Evolutionary conservation across 2,113 vertebrate species (phyloP).

Genomic region (Pontoporia blainvillei): DNA sequence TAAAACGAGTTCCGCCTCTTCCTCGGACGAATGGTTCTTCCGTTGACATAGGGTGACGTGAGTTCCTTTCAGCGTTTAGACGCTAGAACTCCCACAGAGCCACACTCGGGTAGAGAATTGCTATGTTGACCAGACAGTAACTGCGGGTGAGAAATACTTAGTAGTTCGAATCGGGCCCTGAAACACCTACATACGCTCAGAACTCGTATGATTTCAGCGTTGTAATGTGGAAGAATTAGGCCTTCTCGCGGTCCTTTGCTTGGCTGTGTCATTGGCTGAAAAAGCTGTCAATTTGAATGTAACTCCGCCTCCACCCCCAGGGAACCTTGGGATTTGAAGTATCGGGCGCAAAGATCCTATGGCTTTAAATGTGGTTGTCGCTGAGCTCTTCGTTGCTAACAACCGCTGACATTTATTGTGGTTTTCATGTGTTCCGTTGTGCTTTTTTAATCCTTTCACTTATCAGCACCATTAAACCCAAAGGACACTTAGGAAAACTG

Average conservation of each 20-base stretch:
- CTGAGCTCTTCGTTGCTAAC: not conserved
- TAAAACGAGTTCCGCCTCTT: not conserved
- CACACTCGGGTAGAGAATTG: not conserved
- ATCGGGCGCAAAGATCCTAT: rapidly evolving
- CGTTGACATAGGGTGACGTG: rapidly evolving
- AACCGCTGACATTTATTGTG: not conserved
- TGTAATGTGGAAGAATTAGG: not conserved
- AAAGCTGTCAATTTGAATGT: not conserved
- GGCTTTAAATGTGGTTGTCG: not conserved
- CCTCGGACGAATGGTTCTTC: rapidly evolving
- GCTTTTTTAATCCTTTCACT: not conserved
- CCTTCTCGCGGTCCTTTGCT: rapidly evolving
- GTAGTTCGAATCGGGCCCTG: not conserved
- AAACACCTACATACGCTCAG: not conserved
- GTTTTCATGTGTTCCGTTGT: not conserved
- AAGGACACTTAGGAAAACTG: not conserved
- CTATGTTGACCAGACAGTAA: not conserved
- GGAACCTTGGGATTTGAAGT: conserved; percentile 26
- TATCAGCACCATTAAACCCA: not conserved
- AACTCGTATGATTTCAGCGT: not conserved
- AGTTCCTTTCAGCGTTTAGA: not conserved
- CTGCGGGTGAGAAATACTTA: not conserved
- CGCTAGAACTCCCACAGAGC: rapidly evolving
- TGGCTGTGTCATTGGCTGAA: not conserved
- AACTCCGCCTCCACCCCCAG: not conserved